Conservation (phyloP, 2,888 invertebrate species). For the Xanthorhoe spadicearia region DNA sequence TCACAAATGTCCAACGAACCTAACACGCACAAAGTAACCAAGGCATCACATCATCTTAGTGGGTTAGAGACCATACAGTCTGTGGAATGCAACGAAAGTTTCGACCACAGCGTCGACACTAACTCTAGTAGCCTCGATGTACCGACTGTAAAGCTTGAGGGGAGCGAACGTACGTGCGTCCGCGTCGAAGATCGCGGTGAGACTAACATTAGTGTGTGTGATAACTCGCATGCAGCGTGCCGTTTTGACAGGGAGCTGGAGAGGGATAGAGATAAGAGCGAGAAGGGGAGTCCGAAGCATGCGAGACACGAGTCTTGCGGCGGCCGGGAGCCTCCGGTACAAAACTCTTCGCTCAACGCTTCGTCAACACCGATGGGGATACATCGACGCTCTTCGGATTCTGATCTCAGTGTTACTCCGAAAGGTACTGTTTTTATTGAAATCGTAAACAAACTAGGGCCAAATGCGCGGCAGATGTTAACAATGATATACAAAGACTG, state of each 20-base stretch:
- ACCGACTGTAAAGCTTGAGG: not conserved
- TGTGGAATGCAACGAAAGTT: slow-evolving; percentile 22
- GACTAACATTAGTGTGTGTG: slow-evolving; percentile 82
- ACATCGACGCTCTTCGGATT: slow-evolving; percentile 95
- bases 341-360: slow-evolving; percentile 72
- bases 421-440: slow-evolving; percentile 87
- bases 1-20: slow-evolving; percentile 71
- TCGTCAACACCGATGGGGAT: slow-evolving; percentile 83
- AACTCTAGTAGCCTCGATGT: slow-evolving; percentile 6
- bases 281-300: slow-evolving; percentile 78
- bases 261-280: slow-evolving; percentile 56
- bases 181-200: slow-evolving; percentile 67
- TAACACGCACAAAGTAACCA: slow-evolving; percentile 59
- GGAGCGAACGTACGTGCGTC: slow-evolving; percentile 39
- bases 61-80: slow-evolving; percentile 78
- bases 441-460: not conserved
- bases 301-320: slow-evolving; percentile 85
- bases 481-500: no score
- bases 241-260: slow-evolving; percentile 73
- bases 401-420: slow-evolving; percentile 95
- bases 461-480: no score
- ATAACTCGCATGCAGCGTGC: slow-evolving; percentile 84
- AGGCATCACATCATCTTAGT: slow-evolving; percentile 69
- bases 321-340: slow-evolving; percentile 65
- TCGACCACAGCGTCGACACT: slow-evolving; percentile 20